Conservation (phyloP, 2,797 vertebrate genomes). For the Helicolenus hilgendorfi region DNA sequence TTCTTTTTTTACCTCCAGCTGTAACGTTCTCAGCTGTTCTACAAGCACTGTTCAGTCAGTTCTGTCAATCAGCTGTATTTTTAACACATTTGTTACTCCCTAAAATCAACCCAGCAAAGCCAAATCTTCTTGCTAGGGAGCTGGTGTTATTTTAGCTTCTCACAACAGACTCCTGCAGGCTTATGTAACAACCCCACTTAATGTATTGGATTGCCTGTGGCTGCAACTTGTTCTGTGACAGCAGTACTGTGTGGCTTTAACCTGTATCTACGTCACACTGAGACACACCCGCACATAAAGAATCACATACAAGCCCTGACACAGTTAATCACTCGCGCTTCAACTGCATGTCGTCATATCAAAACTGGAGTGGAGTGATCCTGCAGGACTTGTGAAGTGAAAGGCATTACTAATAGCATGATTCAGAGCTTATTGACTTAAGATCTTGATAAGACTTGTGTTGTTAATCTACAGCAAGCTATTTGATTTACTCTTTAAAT, state of each 20-base stretch:
- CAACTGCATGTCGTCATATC: not conserved
- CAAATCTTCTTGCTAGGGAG: not conserved
- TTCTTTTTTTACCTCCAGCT: not conserved
- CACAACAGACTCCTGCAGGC: not conserved
- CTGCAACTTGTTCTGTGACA: not conserved
- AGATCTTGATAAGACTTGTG: not conserved
- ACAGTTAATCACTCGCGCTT: not conserved
- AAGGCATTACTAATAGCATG: not conserved
- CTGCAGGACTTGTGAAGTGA: not conserved
- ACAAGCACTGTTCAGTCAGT: not conserved
- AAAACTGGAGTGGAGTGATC: not conserved
- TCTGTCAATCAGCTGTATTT: not conserved
- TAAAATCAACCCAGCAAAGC: not conserved
- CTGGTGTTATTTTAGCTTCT: not conserved
- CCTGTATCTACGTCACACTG: not conserved
- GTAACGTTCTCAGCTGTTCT: not conserved
- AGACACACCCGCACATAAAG: conserved; percentile 9
- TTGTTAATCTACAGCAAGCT: not conserved
- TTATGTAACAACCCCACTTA: not conserved
- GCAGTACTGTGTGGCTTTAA: not conserved
- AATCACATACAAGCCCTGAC: not conserved
- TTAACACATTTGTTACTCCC: no score
- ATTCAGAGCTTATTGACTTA: conserved; percentile 28
- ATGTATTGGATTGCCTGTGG: not conserved
- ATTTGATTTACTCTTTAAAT: not conserved